phyloP scores from a whole-genome alignment of 2,888 invertebrate genomes.

The Cactoblastis cactorum region DNA sequence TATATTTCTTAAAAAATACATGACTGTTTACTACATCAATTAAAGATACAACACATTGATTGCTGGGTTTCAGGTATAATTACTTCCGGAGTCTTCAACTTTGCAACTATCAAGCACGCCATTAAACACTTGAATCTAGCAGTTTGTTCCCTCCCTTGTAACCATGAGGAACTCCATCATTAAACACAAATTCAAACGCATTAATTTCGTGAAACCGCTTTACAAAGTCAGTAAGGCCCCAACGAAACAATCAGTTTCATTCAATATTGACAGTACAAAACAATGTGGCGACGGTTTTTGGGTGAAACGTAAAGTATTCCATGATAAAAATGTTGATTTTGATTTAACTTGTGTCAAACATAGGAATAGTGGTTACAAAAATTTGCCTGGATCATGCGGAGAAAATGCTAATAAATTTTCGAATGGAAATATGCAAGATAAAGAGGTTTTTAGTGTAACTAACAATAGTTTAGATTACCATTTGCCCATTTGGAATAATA shows the following conservation, averaged over 20 bases:
- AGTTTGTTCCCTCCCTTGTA: slow-evolving; percentile 29
- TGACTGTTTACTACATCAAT: neutral
- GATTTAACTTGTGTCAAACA: slow-evolving; percentile 31
- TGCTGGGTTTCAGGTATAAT: slow-evolving; percentile 29
- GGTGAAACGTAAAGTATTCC: slow-evolving; percentile 39
- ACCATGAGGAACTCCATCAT: slow-evolving; percentile 33
- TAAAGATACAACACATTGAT: neutral
- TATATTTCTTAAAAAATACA: neutral
- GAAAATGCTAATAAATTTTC: slow-evolving; percentile 15
- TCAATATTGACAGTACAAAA: slow-evolving; percentile 43
- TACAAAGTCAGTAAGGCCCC: slow-evolving; percentile 47
- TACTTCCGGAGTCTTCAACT: slow-evolving; percentile 30
- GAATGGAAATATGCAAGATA: slow-evolving; percentile 17
- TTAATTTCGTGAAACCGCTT: slow-evolving; percentile 57
- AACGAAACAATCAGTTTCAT: slow-evolving; percentile 31
- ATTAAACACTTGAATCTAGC: slow-evolving; percentile 32
- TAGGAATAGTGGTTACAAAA: slow-evolving; percentile 22
- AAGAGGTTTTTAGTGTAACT: slow-evolving; percentile 16
- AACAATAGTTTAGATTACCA: neutral
- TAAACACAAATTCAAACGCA: slow-evolving; percentile 48
- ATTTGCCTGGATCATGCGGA: slow-evolving; percentile 39
- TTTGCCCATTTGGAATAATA: neutral
- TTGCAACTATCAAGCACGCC: slow-evolving; percentile 39
- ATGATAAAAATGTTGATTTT: slow-evolving; percentile 22
- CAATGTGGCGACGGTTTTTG: slow-evolving; percentile 52